phyloP scores from a whole-genome alignment of 2,797 vertebrate species.

The Phyllotis vaccarum region DNA sequence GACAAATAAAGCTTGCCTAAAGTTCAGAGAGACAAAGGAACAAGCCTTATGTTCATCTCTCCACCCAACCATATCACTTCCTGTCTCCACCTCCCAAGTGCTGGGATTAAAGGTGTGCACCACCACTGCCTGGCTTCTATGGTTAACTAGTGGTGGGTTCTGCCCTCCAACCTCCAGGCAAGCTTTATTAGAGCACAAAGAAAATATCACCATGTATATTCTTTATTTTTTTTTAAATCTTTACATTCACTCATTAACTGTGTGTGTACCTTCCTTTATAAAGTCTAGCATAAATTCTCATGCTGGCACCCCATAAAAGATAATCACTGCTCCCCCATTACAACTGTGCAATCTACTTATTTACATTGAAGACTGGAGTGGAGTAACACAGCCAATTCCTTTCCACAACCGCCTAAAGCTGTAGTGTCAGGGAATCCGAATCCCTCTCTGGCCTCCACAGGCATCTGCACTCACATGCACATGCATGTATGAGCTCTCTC shows the following conservation, averaged over 20 bases:
- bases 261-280: background rate
- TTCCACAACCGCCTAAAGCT: background rate
- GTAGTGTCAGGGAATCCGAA: background rate
- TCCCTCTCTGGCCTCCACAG: background rate
- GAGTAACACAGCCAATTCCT: background rate
- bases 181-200: too few relatives aligned
- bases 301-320: background rate
- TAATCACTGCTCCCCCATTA: background rate
- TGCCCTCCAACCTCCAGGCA: too few relatives aligned
- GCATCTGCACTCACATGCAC: background rate
- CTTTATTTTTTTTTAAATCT: background rate
- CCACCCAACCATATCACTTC: too few relatives aligned
- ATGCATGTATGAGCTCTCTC: background rate
- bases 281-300: background rate
- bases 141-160: too few relatives aligned
- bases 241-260: background rate
- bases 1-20: too few relatives aligned
- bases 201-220: too few relatives aligned
- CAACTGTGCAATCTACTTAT: background rate
- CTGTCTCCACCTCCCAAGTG: too few relatives aligned
- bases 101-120: too few relatives aligned
- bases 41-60: too few relatives aligned
- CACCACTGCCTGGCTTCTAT: too few relatives aligned
- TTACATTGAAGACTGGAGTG: background rate
- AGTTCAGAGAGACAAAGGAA: too few relatives aligned